A percentile compares a stretch with the other conserved stretches of the same genome.
phyloP scores from a whole-genome alignment of 2,888 invertebrate species.

The Congeria kusceri region DNA sequence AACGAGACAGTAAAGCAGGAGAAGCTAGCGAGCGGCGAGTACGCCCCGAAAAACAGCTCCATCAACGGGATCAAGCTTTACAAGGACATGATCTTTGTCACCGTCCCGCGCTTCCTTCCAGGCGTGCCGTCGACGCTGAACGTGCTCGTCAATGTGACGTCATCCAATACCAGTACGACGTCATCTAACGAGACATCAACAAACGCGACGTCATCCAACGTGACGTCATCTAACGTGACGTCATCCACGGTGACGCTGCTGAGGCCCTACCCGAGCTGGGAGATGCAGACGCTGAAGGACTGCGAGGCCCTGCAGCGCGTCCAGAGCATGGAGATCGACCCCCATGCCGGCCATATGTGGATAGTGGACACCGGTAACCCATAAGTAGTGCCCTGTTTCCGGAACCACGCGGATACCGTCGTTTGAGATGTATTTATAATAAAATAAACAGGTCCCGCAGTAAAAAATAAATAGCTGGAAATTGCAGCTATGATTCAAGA shows the following conservation, averaged over 20 bases:
- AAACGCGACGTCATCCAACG: too few species aligned
- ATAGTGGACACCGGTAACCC: slow-evolving; percentile 67
- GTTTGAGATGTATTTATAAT: too few species aligned
- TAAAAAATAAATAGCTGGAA: too few species aligned
- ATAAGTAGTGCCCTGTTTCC: too few species aligned
- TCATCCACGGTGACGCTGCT: slow-evolving; percentile 42
- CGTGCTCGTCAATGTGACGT: slow-evolving; percentile 56
- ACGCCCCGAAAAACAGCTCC: slow-evolving; percentile 60
- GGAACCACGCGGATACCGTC: too few species aligned
- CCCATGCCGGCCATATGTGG: slow-evolving; percentile 72
- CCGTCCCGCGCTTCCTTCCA: slow-evolving; percentile 63
- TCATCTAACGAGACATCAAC: too few species aligned
- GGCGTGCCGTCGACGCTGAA: slow-evolving; percentile 69
- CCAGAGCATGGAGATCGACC: slow-evolving; percentile 73
- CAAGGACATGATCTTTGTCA: slow-evolving; percentile 64
- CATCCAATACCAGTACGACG: slow-evolving; percentile 61
- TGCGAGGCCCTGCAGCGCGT: slow-evolving; percentile 69
- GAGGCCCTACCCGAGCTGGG: slow-evolving; percentile 67
- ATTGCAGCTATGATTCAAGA: too few species aligned
- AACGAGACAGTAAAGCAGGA: slow-evolving; percentile 57
- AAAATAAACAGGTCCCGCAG: too few species aligned
- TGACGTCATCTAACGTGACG: slow-evolving; percentile 12
- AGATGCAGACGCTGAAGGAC: slow-evolving; percentile 60
- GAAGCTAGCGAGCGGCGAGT: slow-evolving; percentile 49
- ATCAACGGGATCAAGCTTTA: slow-evolving; percentile 72